Conservation (phyloP, 2,888 invertebrate species). For the Microctonus hyperodae region DNA sequence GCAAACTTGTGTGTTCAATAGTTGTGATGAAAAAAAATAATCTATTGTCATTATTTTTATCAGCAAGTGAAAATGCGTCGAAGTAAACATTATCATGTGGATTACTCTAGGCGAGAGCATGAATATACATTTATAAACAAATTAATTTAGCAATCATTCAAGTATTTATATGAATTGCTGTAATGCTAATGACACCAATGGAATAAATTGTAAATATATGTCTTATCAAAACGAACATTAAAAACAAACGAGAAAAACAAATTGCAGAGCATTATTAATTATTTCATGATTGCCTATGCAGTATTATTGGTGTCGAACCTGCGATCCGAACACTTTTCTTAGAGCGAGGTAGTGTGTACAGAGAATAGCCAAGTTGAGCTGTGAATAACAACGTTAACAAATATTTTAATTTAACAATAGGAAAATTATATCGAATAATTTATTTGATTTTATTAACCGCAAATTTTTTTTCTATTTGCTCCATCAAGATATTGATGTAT, state of each 20-base stretch:
- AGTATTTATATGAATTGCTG: conserved; percentile 21
- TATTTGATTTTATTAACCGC: not conserved
- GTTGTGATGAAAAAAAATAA: not conserved
- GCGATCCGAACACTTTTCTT: conserved; percentile 58
- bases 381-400: conserved; percentile 51
- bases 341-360: conserved; percentile 55
- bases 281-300: conserved; percentile 45
- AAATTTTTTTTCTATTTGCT: not conserved
- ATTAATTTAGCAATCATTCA: conserved; percentile 13
- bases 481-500: not conserved
- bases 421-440: not conserved
- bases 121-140: not conserved
- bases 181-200: conserved; percentile 41
- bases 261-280: conserved; percentile 31
- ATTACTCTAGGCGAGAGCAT: conserved; percentile 31
- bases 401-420: conserved; percentile 13
- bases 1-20: too few species aligned
- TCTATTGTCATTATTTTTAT: not conserved
- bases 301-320: conserved; percentile 51
- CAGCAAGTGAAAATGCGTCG: not conserved
- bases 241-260: conserved; percentile 49
- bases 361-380: conserved; percentile 57
- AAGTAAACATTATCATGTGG: conserved; percentile 5
- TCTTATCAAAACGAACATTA: conserved; percentile 43
- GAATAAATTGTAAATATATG: conserved; percentile 35